Evolutionary conservation across 2,113 vertebrate genomes (phyloP).

Genomic region (Nesogale talazaci): DNA sequence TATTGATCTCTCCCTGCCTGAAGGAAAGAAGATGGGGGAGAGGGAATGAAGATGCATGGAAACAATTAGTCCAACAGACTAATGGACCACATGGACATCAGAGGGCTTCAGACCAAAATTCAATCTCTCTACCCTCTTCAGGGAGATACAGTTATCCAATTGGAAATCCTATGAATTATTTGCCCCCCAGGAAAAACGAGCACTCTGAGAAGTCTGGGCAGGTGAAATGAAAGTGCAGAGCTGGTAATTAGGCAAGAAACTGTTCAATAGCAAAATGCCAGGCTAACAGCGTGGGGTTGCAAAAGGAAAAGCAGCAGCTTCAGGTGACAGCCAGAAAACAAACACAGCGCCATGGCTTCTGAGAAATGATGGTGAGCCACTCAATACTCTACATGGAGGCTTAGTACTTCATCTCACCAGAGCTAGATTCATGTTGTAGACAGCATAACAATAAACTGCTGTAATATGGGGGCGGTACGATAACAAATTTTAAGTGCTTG

Average conservation of each 20-base stretch:
- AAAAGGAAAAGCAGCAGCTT: neutral
- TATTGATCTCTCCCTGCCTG: too few relatives aligned
- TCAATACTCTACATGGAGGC: neutral
- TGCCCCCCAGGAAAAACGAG: neutral
- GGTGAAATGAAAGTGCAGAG: neutral
- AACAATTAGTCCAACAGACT: too few relatives aligned
- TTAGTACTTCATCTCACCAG: constrained; percentile 7
- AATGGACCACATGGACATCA: too few relatives aligned
- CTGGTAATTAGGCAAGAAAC: neutral
- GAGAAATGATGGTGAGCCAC: too few relatives aligned
- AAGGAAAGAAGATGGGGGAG: too few relatives aligned
- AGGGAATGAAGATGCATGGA: too few relatives aligned
- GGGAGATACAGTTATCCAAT: neutral
- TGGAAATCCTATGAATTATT: constrained; percentile 37
- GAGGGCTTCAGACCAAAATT: neutral
- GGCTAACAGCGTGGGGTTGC: neutral
- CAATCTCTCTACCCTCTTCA: neutral
- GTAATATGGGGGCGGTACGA: constrained; percentile 25
- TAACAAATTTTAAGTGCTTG: neutral
- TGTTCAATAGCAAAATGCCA: neutral
- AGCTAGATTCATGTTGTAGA: constrained; percentile 2
- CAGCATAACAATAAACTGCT: constrained; percentile 16
- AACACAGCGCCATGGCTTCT: neutral
- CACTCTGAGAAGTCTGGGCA: neutral
- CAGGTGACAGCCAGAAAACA: constrained; percentile 17